Evolutionary conservation across 2,797 vertebrate genomes (phyloP).

Genomic region (Morelia viridis): DNA sequence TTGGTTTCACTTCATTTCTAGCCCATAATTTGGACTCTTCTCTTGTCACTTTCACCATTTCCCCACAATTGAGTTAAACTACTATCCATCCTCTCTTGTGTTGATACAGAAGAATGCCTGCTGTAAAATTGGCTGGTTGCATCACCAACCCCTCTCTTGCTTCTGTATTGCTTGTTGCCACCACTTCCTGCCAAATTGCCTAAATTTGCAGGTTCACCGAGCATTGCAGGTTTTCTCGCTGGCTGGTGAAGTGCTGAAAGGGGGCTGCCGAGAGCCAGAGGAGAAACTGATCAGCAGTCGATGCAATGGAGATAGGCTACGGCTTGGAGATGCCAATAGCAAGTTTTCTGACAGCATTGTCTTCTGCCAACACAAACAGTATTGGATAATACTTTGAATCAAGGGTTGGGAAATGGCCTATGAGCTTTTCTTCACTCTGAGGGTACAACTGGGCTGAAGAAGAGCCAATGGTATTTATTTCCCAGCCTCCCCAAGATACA

Average conservation of each 20-base stretch:
- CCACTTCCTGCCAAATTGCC: neutral
- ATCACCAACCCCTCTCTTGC: neutral
- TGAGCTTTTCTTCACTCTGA: neutral
- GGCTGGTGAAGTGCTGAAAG: neutral
- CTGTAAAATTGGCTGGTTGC: neutral
- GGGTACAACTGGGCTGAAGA: neutral
- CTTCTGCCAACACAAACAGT: neutral
- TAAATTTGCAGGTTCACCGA: neutral
- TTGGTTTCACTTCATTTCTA: neutral
- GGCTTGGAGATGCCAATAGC: neutral
- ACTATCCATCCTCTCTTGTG: neutral
- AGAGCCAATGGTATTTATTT: neutral
- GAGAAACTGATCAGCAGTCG: neutral
- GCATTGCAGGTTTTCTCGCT: neutral
- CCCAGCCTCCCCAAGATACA: neutral
- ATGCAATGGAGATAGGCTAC: neutral
- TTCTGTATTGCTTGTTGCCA: neutral
- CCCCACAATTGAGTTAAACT: neutral
- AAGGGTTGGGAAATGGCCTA: neutral
- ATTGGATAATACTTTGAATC: neutral
- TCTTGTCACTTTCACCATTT: neutral
- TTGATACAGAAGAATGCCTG: neutral
- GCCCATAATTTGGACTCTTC: neutral
- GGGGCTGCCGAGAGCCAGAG: neutral
- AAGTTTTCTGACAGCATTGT: neutral